Evolutionary conservation across 2,888 invertebrate species (phyloP).

Genomic region (Drosophila nr. perissopoda): DNA sequence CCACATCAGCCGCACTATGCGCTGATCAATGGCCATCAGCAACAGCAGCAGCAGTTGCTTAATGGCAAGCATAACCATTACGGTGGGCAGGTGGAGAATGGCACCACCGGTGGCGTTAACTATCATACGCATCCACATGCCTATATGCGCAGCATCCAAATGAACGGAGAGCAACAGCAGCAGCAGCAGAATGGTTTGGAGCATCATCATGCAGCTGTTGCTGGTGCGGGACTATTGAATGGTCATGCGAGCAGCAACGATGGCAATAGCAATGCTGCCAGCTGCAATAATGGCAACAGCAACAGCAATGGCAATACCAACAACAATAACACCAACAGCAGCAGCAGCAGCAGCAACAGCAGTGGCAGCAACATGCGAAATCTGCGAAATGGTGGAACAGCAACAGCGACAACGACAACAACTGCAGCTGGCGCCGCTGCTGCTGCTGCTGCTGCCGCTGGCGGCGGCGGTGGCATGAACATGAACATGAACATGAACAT

Average conservation of each 20-base stretch:
- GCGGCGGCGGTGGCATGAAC: constrained; percentile 22
- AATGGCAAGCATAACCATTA: constrained; percentile 65
- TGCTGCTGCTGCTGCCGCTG: constrained; percentile 23
- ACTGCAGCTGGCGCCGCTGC: constrained; percentile 10
- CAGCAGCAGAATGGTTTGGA: constrained; percentile 54
- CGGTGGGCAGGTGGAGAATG: constrained; percentile 52
- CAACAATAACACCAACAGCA: constrained; percentile 47
- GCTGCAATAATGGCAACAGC: constrained; percentile 12
- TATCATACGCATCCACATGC: constrained; percentile 59
- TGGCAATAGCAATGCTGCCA: constrained; percentile 54
- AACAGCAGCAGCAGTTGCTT: constrained; percentile 48
- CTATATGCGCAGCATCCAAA: constrained; percentile 47
- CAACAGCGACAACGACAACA: constrained; percentile 6
- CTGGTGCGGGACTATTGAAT: constrained; percentile 50
- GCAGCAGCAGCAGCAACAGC: constrained; percentile 10
- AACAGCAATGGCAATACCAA: constrained; percentile 22
- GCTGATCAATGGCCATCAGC: constrained; percentile 61
- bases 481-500: constrained; percentile 20
- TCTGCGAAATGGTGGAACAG: constrained; percentile 60
- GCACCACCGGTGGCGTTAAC: constrained; percentile 42
- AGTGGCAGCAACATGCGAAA: constrained; percentile 54
- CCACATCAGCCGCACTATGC: constrained; percentile 64
- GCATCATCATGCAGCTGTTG: constrained; percentile 46
- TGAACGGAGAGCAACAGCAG: constrained; percentile 58
- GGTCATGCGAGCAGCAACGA: constrained; percentile 57